Evolutionary conservation across 2,113 vertebrate species (phyloP).

Genomic region (Sterrhoptilus dennistouni): DNA sequence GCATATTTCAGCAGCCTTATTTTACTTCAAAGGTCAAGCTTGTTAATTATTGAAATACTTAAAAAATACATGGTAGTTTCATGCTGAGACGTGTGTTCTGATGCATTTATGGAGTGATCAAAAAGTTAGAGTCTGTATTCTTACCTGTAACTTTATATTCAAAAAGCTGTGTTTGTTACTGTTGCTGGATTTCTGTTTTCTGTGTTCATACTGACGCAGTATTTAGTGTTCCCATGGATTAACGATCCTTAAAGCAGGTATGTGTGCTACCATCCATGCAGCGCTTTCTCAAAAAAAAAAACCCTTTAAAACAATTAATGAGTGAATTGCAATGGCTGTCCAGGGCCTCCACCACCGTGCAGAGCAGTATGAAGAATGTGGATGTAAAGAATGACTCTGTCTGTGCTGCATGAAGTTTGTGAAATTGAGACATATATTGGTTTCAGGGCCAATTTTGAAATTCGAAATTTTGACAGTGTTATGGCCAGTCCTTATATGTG

Average conservation of each 20-base stretch:
- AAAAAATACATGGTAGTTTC: not conserved
- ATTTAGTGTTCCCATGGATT: not conserved
- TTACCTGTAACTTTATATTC: not conserved
- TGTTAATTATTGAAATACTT: not conserved
- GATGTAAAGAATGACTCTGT: not conserved
- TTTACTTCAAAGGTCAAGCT: not conserved
- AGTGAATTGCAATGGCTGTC: not conserved
- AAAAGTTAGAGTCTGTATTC: not conserved
- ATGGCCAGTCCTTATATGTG: not conserved
- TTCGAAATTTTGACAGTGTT: not conserved
- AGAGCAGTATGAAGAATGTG: not conserved
- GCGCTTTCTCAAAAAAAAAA: not conserved
- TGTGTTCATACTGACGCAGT: not conserved
- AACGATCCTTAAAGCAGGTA: not conserved
- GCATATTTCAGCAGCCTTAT: not conserved
- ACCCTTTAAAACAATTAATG: not conserved
- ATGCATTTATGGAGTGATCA: not conserved
- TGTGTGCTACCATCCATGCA: not conserved
- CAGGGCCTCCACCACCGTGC: rapidly evolving
- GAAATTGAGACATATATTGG: not conserved
- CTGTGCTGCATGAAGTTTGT: not conserved
- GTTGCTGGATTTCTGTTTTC: not conserved
- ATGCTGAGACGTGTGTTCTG: not conserved
- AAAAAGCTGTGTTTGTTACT: not conserved
- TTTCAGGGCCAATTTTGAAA: not conserved